phyloP scores from a whole-genome alignment of 2,797 vertebrate genomes.

The Rousettus madagascariensis region DNA sequence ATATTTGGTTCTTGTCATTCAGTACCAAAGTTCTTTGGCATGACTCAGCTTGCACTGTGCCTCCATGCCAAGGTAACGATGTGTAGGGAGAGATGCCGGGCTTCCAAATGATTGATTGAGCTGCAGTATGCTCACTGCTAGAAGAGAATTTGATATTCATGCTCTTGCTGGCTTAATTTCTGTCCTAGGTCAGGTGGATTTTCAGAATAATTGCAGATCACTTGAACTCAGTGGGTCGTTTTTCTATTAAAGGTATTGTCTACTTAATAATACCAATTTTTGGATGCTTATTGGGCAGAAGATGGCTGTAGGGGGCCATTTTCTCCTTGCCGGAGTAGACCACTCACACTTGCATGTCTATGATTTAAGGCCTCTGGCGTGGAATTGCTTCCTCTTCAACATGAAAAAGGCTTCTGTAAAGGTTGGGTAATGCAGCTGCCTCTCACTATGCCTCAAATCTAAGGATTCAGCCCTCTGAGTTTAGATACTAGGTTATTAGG shows the following conservation, averaged over 20 bases:
- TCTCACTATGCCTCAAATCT: background rate
- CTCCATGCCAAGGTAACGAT: background rate
- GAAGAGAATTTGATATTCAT: background rate
- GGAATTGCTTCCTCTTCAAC: background rate
- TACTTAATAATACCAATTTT: background rate
- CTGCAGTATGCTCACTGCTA: rapidly evolving
- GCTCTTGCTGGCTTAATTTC: background rate
- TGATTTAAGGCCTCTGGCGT: background rate
- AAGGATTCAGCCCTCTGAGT: background rate
- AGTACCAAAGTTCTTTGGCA: background rate
- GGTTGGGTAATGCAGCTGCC: too few relatives aligned
- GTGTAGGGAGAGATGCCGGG: background rate
- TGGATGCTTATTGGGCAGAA: background rate
- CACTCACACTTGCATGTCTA: background rate
- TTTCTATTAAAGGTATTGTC: background rate
- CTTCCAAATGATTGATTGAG: background rate
- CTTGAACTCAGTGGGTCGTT: background rate
- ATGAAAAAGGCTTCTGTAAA: background rate
- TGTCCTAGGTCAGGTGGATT: background rate
- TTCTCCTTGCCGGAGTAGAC: background rate
- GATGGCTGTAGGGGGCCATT: background rate
- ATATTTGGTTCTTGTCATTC: background rate
- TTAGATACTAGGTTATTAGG: background rate
- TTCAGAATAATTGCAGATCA: background rate
- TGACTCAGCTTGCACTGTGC: background rate